Percentiles rank a stretch among this genome's conserved stretches.
These are phyloP conservation scores for Agrilus cyanescens DNA, from an alignment of 2,888 invertebrate species.

Conservation along the genomic window DNA sequence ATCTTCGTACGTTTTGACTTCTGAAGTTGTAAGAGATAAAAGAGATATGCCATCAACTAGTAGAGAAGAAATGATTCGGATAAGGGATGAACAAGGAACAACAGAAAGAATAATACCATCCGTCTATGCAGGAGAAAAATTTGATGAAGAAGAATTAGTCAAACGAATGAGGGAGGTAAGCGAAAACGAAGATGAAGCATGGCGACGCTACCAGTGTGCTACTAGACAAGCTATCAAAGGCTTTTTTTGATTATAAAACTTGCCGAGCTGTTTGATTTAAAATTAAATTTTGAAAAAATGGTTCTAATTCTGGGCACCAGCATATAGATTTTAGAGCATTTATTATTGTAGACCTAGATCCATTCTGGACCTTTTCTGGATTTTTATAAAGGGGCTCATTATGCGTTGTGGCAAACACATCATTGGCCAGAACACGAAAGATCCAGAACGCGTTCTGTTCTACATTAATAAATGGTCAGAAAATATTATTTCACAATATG, in stretches of 20 bases:
- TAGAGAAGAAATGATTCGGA: constrained; percentile 14
- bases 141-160: constrained; percentile 30
- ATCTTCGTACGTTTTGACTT: constrained; percentile 41
- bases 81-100: constrained; percentile 4
- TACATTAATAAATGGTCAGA: too few species aligned
- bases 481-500: too few species aligned
- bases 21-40: constrained; percentile 37
- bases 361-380: too few species aligned
- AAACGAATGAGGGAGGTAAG: constrained; percentile 40
- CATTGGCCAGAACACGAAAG: too few species aligned
- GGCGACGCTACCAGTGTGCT: constrained; percentile 40
- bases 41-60: constrained; percentile 17
- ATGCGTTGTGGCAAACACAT: too few species aligned
- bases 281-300: too few species aligned
- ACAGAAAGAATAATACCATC: constrained; percentile 8
- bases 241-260: constrained; percentile 32
- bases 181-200: constrained; percentile 31
- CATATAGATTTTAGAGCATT: too few species aligned
- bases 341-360: too few species aligned
- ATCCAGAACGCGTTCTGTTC: too few species aligned
- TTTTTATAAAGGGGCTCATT: too few species aligned
- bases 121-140: background rate
- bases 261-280: too few species aligned
- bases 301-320: too few species aligned
- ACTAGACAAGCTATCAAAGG: constrained; percentile 48